Percentiles rank a stretch among this genome's conserved stretches.
phyloP scores from a whole-genome alignment of 2,888 invertebrate species.

The Eristalis tenax region DNA sequence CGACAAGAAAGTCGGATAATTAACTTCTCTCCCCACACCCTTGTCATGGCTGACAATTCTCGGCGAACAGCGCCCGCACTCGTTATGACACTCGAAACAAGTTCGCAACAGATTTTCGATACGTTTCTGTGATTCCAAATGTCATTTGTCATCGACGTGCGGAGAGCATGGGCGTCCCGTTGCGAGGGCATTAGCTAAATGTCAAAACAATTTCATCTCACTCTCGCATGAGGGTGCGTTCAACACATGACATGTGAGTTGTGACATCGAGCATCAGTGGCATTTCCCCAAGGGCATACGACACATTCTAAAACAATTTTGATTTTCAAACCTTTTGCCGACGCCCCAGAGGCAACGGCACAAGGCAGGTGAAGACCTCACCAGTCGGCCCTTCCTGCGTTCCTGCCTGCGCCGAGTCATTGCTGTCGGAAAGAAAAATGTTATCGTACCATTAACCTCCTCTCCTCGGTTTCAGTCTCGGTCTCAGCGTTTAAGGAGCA shows the following conservation, averaged over 20 bases:
- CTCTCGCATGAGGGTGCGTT: conserved; percentile 37
- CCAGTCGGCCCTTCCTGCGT: conserved; percentile 10
- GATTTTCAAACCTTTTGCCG: conserved; percentile 18
- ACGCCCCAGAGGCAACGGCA: no score
- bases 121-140: conserved; percentile 14
- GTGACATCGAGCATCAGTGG: conserved; percentile 56
- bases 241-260: conserved; percentile 56
- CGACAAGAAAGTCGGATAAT: conserved; percentile 59
- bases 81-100: conserved; percentile 19
- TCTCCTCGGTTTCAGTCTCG: background rate
- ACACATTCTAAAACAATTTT: conserved; percentile 62
- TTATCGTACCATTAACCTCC: conserved; percentile 35
- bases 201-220: conserved; percentile 67
- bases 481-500: conserved; percentile 33
- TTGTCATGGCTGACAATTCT: conserved; percentile 8
- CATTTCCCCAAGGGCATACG: conserved; percentile 53
- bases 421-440: conserved; percentile 59
- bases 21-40: conserved; percentile 54
- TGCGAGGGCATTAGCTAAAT: conserved; percentile 61
- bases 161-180: conserved; percentile 18
- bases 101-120: conserved; percentile 35
- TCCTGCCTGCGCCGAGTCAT: conserved; percentile 16
- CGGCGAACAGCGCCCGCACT: background rate
- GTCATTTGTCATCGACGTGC: conserved; percentile 65
- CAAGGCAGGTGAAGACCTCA: conserved; percentile 1